Conservation (phyloP, 2,113 vertebrate genomes). For the Martes martes region DNA sequence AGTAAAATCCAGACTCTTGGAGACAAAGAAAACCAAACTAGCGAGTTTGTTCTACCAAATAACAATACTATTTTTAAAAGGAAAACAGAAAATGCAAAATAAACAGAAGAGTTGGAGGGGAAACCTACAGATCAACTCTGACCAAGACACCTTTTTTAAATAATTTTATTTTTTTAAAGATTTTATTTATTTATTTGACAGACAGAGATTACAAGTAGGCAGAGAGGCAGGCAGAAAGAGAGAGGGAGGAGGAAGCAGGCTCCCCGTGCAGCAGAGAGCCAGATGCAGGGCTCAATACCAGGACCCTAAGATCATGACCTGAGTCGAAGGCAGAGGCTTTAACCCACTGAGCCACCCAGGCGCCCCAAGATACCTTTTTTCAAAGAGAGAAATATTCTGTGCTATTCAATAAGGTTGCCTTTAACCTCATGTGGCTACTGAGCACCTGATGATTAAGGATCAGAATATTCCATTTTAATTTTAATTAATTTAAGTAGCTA, state of each 20-base stretch:
- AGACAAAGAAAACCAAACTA: background rate
- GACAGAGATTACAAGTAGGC: too few relatives aligned
- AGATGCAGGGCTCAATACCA: too few relatives aligned
- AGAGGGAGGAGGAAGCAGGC: too few relatives aligned
- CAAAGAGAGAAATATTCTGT: background rate
- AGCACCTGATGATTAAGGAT: background rate
- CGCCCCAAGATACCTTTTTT: background rate
- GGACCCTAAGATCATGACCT: too few relatives aligned
- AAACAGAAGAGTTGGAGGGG: background rate
- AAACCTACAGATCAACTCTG: background rate
- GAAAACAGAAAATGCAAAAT: background rate
- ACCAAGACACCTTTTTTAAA: background rate
- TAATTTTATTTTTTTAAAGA: too few relatives aligned
- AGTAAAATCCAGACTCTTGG: constrained; percentile 4
- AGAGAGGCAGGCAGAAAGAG: too few relatives aligned
- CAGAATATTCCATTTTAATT: constrained; percentile 1
- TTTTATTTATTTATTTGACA: too few relatives aligned
- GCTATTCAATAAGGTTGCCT: background rate
- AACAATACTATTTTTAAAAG: background rate
- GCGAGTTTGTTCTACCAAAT: background rate
- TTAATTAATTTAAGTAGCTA: constrained; percentile 10
- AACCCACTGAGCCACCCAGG: too few relatives aligned
- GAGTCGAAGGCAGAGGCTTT: too few relatives aligned
- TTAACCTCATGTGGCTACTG: background rate
- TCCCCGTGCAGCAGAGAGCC: too few relatives aligned